Percentiles rank a stretch among this genome's conserved stretches.
phyloP scores from a whole-genome alignment of 2,888 invertebrate species.

The Congeria kusceri region DNA sequence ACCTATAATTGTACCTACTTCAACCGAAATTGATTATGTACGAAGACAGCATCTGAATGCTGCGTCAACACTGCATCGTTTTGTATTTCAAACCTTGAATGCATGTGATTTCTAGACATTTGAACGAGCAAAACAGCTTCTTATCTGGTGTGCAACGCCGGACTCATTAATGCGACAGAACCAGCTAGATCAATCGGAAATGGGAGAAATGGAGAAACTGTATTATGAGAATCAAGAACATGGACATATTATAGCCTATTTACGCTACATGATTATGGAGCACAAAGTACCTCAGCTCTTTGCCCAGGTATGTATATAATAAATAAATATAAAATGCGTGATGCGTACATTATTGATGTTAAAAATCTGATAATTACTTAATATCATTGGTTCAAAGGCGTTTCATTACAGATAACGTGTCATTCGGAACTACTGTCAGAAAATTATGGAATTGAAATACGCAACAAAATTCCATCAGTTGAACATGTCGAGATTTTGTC shows the following conservation, averaged over 20 bases:
- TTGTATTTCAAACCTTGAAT: too few species aligned
- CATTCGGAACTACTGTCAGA: conserved; percentile 74
- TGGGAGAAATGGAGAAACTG: conserved; percentile 56
- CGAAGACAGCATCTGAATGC: too few species aligned
- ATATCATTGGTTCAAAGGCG: too few species aligned
- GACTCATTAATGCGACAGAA: conserved; percentile 68
- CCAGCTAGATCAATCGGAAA: conserved; percentile 50
- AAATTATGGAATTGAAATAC: conserved; percentile 56
- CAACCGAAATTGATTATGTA: too few species aligned
- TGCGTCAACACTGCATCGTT: too few species aligned
- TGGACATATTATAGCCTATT: conserved; percentile 74
- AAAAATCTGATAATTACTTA: too few species aligned
- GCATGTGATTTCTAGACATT: conserved; percentile 39
- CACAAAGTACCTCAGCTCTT: conserved; percentile 29
- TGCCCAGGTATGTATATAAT: conserved; percentile 55
- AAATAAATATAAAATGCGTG: too few species aligned
- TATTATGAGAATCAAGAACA: conserved; percentile 79
- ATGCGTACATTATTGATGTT: too few species aligned
- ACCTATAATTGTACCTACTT: too few species aligned
- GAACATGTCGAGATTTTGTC: conserved; percentile 60
- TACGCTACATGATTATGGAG: conserved; percentile 56
- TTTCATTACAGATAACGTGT: conserved; percentile 75
- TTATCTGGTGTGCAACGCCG: conserved; percentile 81
- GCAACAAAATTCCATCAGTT: background rate
- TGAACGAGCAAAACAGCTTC: conserved; percentile 61